Conservation (phyloP, 23 tunicate species). For the Ciona savignyi region DNA sequence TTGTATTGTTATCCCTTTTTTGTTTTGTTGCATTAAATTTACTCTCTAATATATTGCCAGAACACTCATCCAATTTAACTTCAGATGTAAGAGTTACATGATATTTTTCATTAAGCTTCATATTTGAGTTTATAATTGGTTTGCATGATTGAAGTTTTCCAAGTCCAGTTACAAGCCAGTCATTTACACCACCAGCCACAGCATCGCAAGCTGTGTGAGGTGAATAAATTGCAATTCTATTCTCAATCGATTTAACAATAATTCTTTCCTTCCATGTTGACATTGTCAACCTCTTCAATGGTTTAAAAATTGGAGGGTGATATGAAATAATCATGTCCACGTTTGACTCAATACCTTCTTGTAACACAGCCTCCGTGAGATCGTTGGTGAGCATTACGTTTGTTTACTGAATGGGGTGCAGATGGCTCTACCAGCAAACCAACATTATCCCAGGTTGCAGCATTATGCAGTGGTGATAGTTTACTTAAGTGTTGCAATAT, state of each 20-base stretch:
- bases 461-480: constrained; percentile 63
- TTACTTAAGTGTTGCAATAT: constrained; percentile 30
- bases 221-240: constrained; percentile 83
- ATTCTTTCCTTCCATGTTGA: constrained; percentile 55
- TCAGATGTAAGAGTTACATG: not conserved
- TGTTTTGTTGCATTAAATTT: not conserved
- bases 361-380: constrained; percentile 57
- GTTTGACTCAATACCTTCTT: constrained; percentile 38
- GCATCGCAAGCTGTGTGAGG: constrained; percentile 98
- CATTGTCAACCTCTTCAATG: constrained; percentile 40
- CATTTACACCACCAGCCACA: constrained; percentile 74
- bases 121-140: constrained; percentile 11
- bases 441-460: constrained; percentile 96
- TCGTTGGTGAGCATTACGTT: constrained; percentile 29
- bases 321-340: constrained; percentile 78
- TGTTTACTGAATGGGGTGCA: constrained; percentile 53
- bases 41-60: not conserved
- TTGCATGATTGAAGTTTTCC: constrained; percentile 14
- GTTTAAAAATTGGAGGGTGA: constrained; percentile 88
- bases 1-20: not conserved
- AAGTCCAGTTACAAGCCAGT: constrained; percentile 72
- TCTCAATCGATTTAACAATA: constrained; percentile 57
- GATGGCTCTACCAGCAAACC: constrained; percentile 87
- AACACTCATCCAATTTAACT: not conserved
- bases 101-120: not conserved